Evolutionary conservation across 2,113 vertebrate genomes (phyloP), one percentile per base, ranked within the genome.

Genomic region (Mustela nigripes): DNA sequence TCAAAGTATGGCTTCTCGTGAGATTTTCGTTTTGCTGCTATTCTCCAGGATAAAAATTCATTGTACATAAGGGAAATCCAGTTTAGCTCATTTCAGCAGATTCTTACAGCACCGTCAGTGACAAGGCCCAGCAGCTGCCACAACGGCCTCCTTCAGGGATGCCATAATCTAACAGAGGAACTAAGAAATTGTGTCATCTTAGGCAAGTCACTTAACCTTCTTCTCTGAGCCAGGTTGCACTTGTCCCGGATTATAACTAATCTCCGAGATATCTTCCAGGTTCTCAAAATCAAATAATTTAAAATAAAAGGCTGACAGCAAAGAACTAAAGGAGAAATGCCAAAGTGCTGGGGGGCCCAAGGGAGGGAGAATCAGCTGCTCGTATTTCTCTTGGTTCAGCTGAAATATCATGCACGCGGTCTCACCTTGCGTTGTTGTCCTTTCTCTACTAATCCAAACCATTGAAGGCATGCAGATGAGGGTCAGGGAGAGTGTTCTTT

Each of bases 1-100:
- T 85, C 90, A 95, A 95, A 60, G 26, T 21, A n/a, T n/a, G 7
- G 4, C 36, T 95, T 94, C 45, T 92, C 56, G 33, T 36, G 63
- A 60, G 28, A 92, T 87, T 84, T 89, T 69, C 28, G 11, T 83
- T 4, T 42, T 67, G 18, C 63, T 89, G 65, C 26, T 93, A 56
- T 79, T 92, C 79, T 89, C 45, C 39, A 81, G 36, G 45, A 45
- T 53, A 79, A 78, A 92, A 92, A 87, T 71, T 42, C 0, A 48
- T 45, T 15, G 16, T 3, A 7, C 28, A 26, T 62, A 56, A 67
- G 60, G 58, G 92, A 85, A 58, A 65, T 53, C 45, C 56, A 36
- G 7, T 39, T 63, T 91, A 78, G 9, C 45, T 56, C 26, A 36
- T 81, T 83, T 94, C 60, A 63, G 81, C 26, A 48, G 45, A 31